Base-by-base conservation (phyloP, 1,140 invertebrate species). In the Littorina saxatilis region DNA sequence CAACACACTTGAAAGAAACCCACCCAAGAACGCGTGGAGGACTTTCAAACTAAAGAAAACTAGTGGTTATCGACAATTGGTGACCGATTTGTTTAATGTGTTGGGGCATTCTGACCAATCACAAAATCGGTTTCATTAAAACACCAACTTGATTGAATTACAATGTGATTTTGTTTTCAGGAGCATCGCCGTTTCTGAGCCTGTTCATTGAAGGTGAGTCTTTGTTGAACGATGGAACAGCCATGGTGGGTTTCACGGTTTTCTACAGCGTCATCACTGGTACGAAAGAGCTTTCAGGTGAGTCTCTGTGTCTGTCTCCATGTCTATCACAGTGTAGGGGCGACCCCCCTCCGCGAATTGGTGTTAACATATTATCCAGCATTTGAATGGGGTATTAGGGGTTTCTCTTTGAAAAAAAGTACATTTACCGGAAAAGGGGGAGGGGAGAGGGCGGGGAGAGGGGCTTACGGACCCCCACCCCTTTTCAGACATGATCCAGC, bases 191-290 rank as follows among this genome's bases (percentile, higher is more conserved):
- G 80, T 79, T 89, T 50, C 83, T 94, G 27, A 89, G 91, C 20
- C 91, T 91, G 81, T 80, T 93, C 3, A 90, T 93, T 52, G 93
- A 93, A 85, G 93, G 93, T 3, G 93, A 94, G 84, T 93, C 93
- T 1, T 83, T 94, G 20, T 75, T 94, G 27, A 94, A 94, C 87
- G 93, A 94, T 87, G 93, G 93, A 3, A 88, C 92, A 32, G 93
- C 93, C 23, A 93, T 94, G 84, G 90, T 94, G 0, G 83, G 92
- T 23, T 93, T 90, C 77, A 87, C 89, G 37, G 86, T 90, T 1
- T 87, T 91, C 84, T 70, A 88, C 0, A 82, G 87, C 40, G 76
- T 91, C 27, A 72, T 84, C 1, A 84, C 79, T 15, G 63, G 72
- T 63, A 82, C 84, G 23, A 63, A 73, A 52, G 83, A 74, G 15